Conservation (phyloP, 2,797 vertebrate species). For the Phylloscopus collybita region DNA sequence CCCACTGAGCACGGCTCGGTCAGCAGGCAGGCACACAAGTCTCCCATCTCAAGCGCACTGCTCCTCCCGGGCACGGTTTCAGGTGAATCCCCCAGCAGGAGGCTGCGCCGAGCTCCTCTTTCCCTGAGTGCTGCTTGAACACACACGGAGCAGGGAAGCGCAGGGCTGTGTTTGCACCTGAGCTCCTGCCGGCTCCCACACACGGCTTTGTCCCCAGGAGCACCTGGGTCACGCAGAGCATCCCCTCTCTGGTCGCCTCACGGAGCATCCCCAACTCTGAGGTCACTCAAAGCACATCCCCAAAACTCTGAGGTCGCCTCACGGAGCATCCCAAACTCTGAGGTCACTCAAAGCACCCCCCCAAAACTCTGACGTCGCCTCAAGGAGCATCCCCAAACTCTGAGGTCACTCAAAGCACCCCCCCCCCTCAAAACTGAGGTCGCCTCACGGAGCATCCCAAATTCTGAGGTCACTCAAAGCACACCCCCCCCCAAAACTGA, state of each 20-base stretch:
- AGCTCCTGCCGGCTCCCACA: background rate
- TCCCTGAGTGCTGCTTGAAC: accelerated
- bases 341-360: background rate
- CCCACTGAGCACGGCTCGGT: accelerated
- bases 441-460: background rate
- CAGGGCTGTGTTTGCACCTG: accelerated
- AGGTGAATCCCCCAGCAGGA: background rate
- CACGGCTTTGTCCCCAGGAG: accelerated
- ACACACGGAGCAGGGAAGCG: accelerated
- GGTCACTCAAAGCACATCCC: no score
- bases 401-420: no score
- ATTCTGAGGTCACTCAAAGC: no score
- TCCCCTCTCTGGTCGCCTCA: background rate
- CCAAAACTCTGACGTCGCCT: no score
- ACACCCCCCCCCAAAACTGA: background rate
- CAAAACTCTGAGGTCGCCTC: no score
- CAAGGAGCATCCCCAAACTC: no score
- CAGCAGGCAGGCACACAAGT: background rate
- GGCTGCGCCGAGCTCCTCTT: background rate
- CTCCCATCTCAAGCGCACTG: accelerated
- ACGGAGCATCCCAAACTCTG: no score
- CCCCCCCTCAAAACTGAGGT: background rate
- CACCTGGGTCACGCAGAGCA: accelerated
- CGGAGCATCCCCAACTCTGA: no score
- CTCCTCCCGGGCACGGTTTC: background rate